These are phyloP conservation scores for Drosophila antonietae DNA, from an alignment of 2,888 invertebrate species.

Conservation along the genomic window DNA sequence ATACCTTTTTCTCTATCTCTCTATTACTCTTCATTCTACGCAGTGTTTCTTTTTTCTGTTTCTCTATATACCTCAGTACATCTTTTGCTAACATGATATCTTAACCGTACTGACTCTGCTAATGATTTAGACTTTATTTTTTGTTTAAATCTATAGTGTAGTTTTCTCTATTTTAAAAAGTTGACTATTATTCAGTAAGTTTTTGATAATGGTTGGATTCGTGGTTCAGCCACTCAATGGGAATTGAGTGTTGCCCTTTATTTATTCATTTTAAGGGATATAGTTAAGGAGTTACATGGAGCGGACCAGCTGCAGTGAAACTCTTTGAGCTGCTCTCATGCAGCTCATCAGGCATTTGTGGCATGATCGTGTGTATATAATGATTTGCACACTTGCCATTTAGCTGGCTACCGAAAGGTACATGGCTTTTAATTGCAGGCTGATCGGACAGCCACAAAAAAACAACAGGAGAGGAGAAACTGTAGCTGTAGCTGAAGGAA, in stretches of 20 bases:
- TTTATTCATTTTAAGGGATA: background rate
- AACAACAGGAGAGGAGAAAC: background rate
- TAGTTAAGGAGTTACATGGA: background rate
- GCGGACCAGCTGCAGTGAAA: background rate
- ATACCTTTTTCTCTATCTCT: background rate
- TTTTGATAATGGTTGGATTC: background rate
- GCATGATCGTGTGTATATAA: conserved; percentile 50
- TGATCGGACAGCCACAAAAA: conserved; percentile 17
- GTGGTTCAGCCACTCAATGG: background rate
- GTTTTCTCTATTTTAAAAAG: background rate
- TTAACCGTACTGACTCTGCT: background rate
- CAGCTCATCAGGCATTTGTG: conserved; percentile 37
- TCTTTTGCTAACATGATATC: background rate
- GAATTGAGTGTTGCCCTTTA: background rate
- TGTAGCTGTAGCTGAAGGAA: conserved; percentile 44
- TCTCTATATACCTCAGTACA: background rate
- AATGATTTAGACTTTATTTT: background rate
- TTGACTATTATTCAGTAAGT: too few relatives aligned
- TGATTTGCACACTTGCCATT: conserved; percentile 60
- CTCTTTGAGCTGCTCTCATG: background rate
- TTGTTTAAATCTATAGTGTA: background rate
- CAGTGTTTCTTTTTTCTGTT: background rate
- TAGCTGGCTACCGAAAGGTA: conserved; percentile 58
- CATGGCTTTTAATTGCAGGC: conserved; percentile 71
- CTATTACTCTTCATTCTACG: too few relatives aligned